Conservation (phyloP, 2,888 invertebrate species). For the Hipparchia semele region DNA sequence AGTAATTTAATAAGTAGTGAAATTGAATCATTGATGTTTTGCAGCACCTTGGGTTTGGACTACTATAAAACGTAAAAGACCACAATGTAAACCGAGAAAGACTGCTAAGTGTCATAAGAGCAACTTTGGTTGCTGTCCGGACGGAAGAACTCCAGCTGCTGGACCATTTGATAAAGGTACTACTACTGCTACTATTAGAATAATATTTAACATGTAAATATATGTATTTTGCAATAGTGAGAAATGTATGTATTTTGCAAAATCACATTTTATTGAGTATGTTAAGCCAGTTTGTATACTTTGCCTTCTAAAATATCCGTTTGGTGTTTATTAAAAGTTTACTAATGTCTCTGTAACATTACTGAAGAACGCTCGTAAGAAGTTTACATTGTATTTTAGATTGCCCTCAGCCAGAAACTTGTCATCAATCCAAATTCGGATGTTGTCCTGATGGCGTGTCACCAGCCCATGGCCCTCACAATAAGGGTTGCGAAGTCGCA, state of each 20-base stretch:
- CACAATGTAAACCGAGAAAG: constrained; percentile 84
- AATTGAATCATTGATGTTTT: constrained; percentile 27
- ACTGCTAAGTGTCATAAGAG: constrained; percentile 83
- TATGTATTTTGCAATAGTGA: no score
- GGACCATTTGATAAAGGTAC: constrained; percentile 92
- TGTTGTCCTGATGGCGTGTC: constrained; percentile 94
- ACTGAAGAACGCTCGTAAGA: no score
- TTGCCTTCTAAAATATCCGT: no score
- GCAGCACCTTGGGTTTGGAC: constrained; percentile 80
- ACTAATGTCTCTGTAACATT: no score
- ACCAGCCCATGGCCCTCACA: constrained; percentile 86
- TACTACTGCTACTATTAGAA: background rate
- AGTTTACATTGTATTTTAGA: constrained; percentile 61
- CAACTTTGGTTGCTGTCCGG: constrained; percentile 93
- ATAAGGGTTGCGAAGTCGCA: constrained; percentile 89
- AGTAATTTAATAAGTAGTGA: background rate
- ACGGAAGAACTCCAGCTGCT: constrained; percentile 88
- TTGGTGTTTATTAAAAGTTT: no score
- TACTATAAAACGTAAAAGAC: constrained; percentile 77
- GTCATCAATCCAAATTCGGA: constrained; percentile 88
- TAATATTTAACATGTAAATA: background rate
- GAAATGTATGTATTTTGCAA: background rate
- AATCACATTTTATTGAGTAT: no score
- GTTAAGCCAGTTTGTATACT: no score
- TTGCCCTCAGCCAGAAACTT: constrained; percentile 88